Evolutionary conservation across 2,888 invertebrate species (phyloP), one percentile per base, ranked within the genome.

Genomic region (Tenthredo livida): DNA sequence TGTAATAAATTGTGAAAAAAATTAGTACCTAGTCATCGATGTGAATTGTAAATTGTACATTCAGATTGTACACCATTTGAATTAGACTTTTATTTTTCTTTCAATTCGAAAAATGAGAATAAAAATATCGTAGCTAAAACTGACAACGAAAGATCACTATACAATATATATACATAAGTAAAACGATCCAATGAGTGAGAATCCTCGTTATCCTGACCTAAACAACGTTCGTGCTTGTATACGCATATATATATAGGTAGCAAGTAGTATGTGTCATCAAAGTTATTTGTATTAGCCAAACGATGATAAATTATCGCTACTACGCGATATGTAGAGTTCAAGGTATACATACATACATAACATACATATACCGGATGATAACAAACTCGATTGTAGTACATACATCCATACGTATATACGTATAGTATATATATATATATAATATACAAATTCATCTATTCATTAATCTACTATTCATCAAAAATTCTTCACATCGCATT

Each of bases 201-300:
- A 21, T 73, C 33, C 25, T 75, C 2, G 29, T 33, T 33, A 78
- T 78, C 54, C 78, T 78, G 78, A 54, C 78, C 78, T 58, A 58
- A 58, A 43, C 58, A 78, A 78, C 54, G 54, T 33, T 15, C 15
- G 17, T 15, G 15, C 17, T 17, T 6, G 33, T 17, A 67, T 17
- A 37, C 33, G 4, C 40, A 72, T 72, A 72, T 4, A 40, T 37
- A 72, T 1, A 40, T 72, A 50, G 5, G 6, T 21, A 21, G 29
- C 10, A n/a, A 15, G 29, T 70, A 33, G 3, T 10, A n/a, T 25
- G 25, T 21, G 61, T 61, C 61, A 61, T 61, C 61, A 61, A 61
- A 61, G n/a, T 61, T 70, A 70, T 37, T n/a, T 70, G 33, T 70
- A 33, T 37, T 33, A 37, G 37, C n/a, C 33, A 37, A 70, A 37